Evolutionary conservation across 2,888 invertebrate species (phyloP), one percentile per base, ranked within the genome.

Genomic region (Elysia crispata): DNA sequence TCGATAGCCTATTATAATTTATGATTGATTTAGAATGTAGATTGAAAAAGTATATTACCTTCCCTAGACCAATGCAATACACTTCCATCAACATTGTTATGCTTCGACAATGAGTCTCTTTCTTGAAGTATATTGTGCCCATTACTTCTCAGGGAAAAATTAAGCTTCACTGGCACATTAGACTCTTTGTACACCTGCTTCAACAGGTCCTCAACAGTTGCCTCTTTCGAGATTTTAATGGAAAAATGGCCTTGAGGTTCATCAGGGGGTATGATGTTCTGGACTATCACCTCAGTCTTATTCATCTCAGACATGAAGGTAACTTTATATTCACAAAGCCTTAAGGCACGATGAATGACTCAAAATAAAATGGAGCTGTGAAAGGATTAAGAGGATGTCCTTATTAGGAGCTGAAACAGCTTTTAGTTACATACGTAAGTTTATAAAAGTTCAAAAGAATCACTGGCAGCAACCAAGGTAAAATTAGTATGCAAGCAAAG

Each of bases 51-150:
- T 8, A 30, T 83, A 86, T 80, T 84, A 91, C 91, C 86, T 84
- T 85, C 85, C 41, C 85, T 86, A 15, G 86, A 85, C 66, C 92
- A 85, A 76, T 87, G 87, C 1, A 92, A 85, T 20, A 85, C 83
- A 75, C 90, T 89, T 28, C 90, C 91, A 82, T 89, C 87, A 33
- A 85, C 83, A 3, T 92, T 82, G 1, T 86, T 86, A 77, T 85
- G 86, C 5, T 85, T 81, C 18, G 72, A 64, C 5, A 92, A 81
- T 20, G 86, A 86, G 18, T 86, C 86, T 5, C 83, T 84, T 82
- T 87, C 86, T 23, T 87, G 87, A 18, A 92, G 82, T 6, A 87
- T 78, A 31, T 88, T 80, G 41, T 88, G 85, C 6, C 85, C 81
- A 15, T 80, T 81, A 60, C 88, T 88, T 23, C 86, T 86, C 33